Evolutionary conservation across 2,113 vertebrate genomes (phyloP).

Genomic region (Pedetes capensis): DNA sequence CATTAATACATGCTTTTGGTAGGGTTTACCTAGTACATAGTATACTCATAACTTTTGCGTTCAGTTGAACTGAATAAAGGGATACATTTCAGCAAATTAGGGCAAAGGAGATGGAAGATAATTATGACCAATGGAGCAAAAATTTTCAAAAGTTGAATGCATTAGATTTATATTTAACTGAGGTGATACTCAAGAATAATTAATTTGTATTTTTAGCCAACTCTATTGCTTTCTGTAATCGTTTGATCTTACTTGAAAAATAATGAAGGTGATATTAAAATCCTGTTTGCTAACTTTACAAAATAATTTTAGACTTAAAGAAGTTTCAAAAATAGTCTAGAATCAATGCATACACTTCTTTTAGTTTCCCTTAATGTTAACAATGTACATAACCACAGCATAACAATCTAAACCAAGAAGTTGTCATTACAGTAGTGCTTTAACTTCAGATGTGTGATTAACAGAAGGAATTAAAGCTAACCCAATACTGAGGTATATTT

Average conservation of each 20-base stretch:
- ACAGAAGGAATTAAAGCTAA: conserved; percentile 5
- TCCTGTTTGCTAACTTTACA: not conserved
- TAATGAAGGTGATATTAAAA: conserved; percentile 9
- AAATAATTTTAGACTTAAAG: not conserved
- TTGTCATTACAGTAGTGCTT: conserved; percentile 10
- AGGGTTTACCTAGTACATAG: not conserved
- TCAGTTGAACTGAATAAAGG: conserved; percentile 18
- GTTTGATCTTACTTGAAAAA: conserved; percentile 38
- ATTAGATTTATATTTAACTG: conserved; percentile 20
- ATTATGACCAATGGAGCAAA: not conserved
- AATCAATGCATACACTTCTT: not conserved
- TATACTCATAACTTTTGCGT: not conserved
- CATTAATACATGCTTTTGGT: conserved; percentile 44
- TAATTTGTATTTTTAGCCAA: conserved; percentile 37
- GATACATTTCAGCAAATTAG: conserved; percentile 16
- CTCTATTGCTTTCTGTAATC: not conserved
- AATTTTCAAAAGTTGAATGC: not conserved
- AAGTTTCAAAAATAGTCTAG: not conserved
- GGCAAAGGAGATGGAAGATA: not conserved
- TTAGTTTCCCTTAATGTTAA: conserved; percentile 4
- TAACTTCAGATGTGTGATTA: conserved; percentile 14
- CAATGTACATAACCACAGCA: not conserved
- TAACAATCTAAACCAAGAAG: not conserved
- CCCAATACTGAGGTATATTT: not conserved
- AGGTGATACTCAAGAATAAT: not conserved